Base-by-base conservation (phyloP, 2,888 invertebrate species). In the Eupeodes latifasciatus region DNA sequence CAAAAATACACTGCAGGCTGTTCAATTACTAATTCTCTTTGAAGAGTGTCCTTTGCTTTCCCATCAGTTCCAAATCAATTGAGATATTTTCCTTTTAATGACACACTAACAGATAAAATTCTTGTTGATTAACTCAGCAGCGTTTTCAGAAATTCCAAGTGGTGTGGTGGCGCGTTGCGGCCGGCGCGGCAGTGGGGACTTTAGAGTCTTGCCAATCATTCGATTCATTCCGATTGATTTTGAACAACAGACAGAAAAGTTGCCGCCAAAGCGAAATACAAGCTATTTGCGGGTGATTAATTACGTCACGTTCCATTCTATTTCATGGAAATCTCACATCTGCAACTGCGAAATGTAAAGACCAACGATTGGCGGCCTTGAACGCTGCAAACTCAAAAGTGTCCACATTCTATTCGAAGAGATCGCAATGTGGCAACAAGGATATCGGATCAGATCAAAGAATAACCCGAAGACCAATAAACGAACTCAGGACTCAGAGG, bases 161-260 rank as follows among this genome's bases (percentile, higher is more conserved):
- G 40, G 51, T 61, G 51, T 27, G 27, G 27, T 27, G 27, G 27
- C 2, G 27, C 27, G 27, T 3, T 27, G 51, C 14, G 40, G 40
- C 40, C 5, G 40, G 40, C 40, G n/a, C 40, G 0, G 5, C 1
- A 5, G 40, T 49, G 44, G 47, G 27, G 47, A 51, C 64, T 67
- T 77, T 64, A 27, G 10, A 69, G 74, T 79, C 53, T 62, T 79
- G 64, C 61, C 83, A 86, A 75, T 83, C 79, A 75, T 83, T 86
- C 75, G 83, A 86, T 86, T 64, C 16, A 83, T 86, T 64, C 27
- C 86, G 75, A 86, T 82, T 82, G 86, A 86, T 82, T 86, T 82
- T 51, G 51, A 79, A 69, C 49, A 59, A 11, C 27, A n/a, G 74
- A n/a, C 53, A 34, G 49, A 62, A 74, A 72, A 67, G 76, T 44